Conservation (phyloP, 2,113 vertebrate species). For the Picathartes gymnocephalus region DNA sequence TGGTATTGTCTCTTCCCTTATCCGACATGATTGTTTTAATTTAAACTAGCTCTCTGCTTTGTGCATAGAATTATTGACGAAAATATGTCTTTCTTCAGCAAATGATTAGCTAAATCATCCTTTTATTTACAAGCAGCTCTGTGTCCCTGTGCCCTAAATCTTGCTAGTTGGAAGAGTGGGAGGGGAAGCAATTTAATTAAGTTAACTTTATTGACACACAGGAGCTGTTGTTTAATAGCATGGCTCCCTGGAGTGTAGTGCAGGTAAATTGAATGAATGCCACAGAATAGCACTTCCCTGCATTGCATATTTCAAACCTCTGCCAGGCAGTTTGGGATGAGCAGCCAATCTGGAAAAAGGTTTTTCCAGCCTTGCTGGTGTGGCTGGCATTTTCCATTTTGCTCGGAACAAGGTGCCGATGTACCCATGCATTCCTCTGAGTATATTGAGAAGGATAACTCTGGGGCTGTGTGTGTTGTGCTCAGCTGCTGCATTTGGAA, state of each 20-base stretch:
- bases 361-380: neutral
- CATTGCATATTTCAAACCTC: slow-evolving; percentile 32
- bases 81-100: slow-evolving; percentile 8
- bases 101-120: slow-evolving; percentile 52
- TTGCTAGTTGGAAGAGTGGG: slow-evolving; percentile 45
- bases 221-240: slow-evolving; percentile 66
- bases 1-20: neutral
- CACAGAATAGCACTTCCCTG: slow-evolving; percentile 46
- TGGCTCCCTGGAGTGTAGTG: slow-evolving; percentile 51
- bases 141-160: slow-evolving; percentile 51
- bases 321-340: slow-evolving; percentile 35
- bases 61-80: neutral
- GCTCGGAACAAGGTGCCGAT: neutral
- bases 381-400: neutral
- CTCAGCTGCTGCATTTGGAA: slow-evolving; percentile 17
- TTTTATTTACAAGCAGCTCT: slow-evolving; percentile 37
- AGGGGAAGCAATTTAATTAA: slow-evolving; percentile 69
- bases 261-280: slow-evolving; percentile 69
- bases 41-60: neutral
- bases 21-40: neutral
- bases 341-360: slow-evolving; percentile 36
- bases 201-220: slow-evolving; percentile 62
- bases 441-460: neutral
- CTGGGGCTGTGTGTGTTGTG: neutral
- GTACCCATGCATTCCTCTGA: neutral